Evolutionary conservation across 2,113 vertebrate species (phyloP).

Genomic region (Orientallactaga bullata): DNA sequence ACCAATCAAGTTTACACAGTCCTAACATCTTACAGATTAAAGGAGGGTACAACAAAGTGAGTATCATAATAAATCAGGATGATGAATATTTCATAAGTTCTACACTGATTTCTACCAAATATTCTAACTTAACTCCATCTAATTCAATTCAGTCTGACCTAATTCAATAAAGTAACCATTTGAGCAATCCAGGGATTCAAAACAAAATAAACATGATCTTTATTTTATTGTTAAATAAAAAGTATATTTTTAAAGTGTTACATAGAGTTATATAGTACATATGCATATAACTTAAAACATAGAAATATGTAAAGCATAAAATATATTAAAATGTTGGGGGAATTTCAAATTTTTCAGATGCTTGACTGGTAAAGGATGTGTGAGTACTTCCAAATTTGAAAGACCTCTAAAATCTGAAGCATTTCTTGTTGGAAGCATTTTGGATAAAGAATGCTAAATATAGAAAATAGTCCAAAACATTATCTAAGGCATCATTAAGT

Average conservation of each 20-base stretch:
- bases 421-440: background rate
- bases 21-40: background rate
- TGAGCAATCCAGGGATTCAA: background rate
- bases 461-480: background rate
- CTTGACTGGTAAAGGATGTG: background rate
- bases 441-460: background rate
- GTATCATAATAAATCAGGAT: slow-evolving; percentile 1
- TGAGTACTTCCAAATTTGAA: background rate
- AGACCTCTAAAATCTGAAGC: background rate
- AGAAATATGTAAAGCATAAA: background rate
- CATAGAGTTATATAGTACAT: background rate
- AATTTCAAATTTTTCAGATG: background rate
- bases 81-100: slow-evolving; percentile 26
- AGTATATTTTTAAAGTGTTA: background rate
- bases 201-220: slow-evolving; percentile 13
- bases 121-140: background rate
- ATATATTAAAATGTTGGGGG: background rate
- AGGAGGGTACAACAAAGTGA: slow-evolving; percentile 1
- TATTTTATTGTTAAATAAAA: background rate
- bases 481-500: slow-evolving; percentile 14
- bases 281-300: background rate
- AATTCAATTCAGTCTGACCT: background rate
- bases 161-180: slow-evolving; percentile 12
- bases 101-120: slow-evolving; percentile 5
- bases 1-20: slow-evolving; percentile 16